Conservation (phyloP, 92 coral and sea anemone genomes). For the Nematostella vectensis region DNA sequence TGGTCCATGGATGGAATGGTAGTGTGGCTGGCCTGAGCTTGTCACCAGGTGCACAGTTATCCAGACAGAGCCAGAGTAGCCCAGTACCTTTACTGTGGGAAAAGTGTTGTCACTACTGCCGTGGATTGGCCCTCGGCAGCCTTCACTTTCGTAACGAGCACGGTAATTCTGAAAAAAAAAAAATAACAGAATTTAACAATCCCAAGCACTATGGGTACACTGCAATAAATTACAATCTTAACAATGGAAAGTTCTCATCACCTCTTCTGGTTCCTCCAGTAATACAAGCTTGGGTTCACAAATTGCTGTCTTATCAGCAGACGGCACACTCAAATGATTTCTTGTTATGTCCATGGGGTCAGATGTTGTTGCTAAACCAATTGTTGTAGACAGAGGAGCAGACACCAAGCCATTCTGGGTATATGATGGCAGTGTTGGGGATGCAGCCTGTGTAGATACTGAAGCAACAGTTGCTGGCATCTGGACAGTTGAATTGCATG, state of each 20-base stretch:
- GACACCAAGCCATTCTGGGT: too few relatives aligned
- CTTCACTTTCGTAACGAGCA: constrained; percentile 99
- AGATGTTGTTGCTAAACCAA: neutral
- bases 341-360: neutral
- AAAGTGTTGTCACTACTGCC: constrained; percentile 81
- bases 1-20: constrained; percentile 97
- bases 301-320: constrained; percentile 4
- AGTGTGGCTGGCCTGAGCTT: constrained; percentile 85
- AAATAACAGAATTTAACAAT: neutral
- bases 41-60: constrained; percentile 85
- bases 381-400: neutral
- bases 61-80: constrained; percentile 79
- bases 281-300: constrained; percentile 74
- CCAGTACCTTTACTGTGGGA: constrained; percentile 89
- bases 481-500: neutral
- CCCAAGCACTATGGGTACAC: neutral
- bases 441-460: neutral
- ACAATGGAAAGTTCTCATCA: constrained; percentile 3
- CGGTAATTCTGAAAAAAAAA: constrained; percentile 71
- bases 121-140: constrained; percentile 98
- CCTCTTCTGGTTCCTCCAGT: constrained; percentile 98
- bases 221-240: too few relatives aligned
- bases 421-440: neutral
- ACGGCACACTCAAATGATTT: neutral
- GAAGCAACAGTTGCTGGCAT: neutral